Percentiles rank a stretch among this genome's conserved stretches.
Evolutionary conservation across 2,888 invertebrate genomes (phyloP).

Genomic region (Tenthredo livida): DNA sequence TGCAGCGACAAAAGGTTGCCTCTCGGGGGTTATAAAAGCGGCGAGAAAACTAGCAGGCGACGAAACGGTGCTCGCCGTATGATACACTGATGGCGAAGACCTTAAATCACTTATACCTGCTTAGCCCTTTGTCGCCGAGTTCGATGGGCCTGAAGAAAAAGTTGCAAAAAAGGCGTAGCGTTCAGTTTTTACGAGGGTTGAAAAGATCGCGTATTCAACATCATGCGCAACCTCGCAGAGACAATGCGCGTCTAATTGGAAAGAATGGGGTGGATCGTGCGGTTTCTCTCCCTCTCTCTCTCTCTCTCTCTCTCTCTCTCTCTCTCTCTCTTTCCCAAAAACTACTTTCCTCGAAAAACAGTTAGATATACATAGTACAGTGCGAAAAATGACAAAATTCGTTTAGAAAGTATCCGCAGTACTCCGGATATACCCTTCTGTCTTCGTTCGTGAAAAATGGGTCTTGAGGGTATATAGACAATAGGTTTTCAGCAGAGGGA

Average conservation of each 20-base stretch:
- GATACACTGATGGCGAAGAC: conserved; percentile 23
- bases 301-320: background rate
- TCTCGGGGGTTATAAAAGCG: conserved; percentile 42
- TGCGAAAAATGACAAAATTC: conserved; percentile 15
- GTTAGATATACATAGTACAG: background rate
- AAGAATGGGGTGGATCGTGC: conserved; percentile 38
- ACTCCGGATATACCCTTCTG: background rate
- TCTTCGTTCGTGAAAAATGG: background rate
- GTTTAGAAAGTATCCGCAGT: background rate
- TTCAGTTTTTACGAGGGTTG: conserved; percentile 44
- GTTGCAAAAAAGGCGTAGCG: conserved; percentile 32
- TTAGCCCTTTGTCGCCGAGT: conserved; percentile 39
- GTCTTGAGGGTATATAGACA: background rate
- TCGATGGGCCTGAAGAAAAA: conserved; percentile 12
- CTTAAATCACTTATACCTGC: conserved; percentile 50
- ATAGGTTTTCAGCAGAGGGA: background rate
- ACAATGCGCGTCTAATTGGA: conserved; percentile 50
- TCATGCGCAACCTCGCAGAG: conserved; percentile 3
- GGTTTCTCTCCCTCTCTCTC: background rate
- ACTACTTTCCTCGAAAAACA: conserved; percentile 29
- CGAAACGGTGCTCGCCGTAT: background rate
- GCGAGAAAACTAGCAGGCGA: background rate
- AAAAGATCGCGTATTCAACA: background rate
- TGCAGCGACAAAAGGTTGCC: background rate
- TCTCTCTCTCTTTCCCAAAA: background rate